Base-by-base conservation (phyloP, 2,797 vertebrate genomes). In the Tympanoctomys barrerae region DNA sequence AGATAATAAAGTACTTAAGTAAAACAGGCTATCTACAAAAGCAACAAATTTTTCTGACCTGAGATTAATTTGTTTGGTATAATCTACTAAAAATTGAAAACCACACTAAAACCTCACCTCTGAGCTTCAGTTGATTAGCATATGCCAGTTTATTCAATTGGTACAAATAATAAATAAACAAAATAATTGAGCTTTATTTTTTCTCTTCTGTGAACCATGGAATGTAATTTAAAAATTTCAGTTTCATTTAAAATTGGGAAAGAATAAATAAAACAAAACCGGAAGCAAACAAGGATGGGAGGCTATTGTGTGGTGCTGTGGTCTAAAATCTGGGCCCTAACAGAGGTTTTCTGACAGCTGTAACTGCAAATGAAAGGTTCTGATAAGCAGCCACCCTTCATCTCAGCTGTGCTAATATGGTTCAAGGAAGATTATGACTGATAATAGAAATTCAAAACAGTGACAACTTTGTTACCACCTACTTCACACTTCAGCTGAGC, bases 171-270 rank as follows among this genome's bases (percentile, higher is more conserved):
- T 96, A 95, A 97, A 97, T 98, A 98, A 98, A 97, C 66, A 86
- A 98, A 97, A 98, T 98, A 99, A 99, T 98, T 98, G 92, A 97
- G 97, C 97, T 98, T 98, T 98, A 77, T 98, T 99, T 98, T 42
- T 98, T 94, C 80, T 96, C 88, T 97, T 97, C 98, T 98, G 96
- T 98, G 96, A 98, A 97, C 93, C 86, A 96, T 97, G 93, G 98
- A 98, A 98, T 97, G 54, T 95, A 98, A 98, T 98, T 98, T 97
- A 95, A 90, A 91, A 96, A 98, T 98, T 96, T 77, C 31, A 91
- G 97, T 99, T 98, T 97, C 77, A 97, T 97, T 98, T 97, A 94
- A 98, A 98, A 95, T 83, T 1, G 28, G 46, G 16, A 83, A 95
- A 94, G 71, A 62, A 93, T 73, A 66, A 61, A 89, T 49, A 77